phyloP scores from a whole-genome alignment of 2,797 vertebrate genomes.

The Anabacerthia variegaticeps region DNA sequence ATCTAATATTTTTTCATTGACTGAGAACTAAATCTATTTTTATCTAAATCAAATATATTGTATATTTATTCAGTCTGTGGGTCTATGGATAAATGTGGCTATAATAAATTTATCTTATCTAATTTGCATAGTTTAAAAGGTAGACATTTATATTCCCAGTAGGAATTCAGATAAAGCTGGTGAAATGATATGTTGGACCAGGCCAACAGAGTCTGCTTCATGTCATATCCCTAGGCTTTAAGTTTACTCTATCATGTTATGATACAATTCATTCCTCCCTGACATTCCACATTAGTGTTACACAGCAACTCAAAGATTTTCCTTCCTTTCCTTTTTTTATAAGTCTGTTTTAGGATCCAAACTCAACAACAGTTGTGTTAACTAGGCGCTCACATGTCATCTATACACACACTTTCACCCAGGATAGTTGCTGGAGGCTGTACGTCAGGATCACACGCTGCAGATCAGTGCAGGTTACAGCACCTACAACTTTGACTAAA shows the following conservation, averaged over 20 bases:
- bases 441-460: neutral
- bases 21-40: neutral
- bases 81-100: neutral
- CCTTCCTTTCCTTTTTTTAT: neutral
- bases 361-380: neutral
- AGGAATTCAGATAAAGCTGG: neutral
- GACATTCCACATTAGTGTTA: neutral
- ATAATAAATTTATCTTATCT: neutral
- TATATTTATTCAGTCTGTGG: neutral
- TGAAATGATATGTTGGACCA: neutral
- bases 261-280: neutral
- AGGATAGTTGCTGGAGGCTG: neutral
- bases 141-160: neutral
- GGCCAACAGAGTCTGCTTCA: neutral
- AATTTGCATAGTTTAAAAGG: neutral
- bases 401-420: accelerated
- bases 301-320: neutral
- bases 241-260: neutral
- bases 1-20: neutral
- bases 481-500: neutral
- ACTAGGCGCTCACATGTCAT: neutral
- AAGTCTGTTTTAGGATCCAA: neutral
- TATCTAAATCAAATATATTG: neutral
- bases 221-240: neutral
- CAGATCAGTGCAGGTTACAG: neutral